Percentiles rank a stretch among this genome's conserved stretches.
Evolutionary conservation across 2,888 invertebrate species (phyloP).

Genomic region (Campoletis raptor): DNA sequence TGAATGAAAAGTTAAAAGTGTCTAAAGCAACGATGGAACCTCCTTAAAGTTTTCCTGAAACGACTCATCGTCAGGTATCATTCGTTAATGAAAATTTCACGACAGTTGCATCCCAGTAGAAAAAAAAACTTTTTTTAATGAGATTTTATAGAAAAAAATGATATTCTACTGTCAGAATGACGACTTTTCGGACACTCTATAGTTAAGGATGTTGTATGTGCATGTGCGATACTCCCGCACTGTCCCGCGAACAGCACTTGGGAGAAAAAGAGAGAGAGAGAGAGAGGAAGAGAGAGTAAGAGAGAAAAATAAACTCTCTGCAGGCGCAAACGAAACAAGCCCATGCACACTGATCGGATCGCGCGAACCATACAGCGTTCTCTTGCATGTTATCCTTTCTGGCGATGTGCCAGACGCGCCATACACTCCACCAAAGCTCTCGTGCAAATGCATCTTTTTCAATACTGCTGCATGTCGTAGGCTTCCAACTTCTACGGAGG

Average conservation of each 20-base stretch:
- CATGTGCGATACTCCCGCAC: conserved; percentile 53
- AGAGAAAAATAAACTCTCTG: conserved; percentile 45
- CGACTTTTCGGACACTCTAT: conserved; percentile 10
- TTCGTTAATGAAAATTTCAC: too few species aligned
- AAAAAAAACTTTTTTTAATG: too few species aligned
- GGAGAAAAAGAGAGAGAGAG: conserved; percentile 33
- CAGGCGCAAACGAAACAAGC: conserved; percentile 73
- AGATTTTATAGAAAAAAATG: background rate
- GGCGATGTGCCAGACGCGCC: conserved; percentile 56
- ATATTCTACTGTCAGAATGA: background rate
- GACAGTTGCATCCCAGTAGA: too few species aligned
- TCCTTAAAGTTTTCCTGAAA: background rate
- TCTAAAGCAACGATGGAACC: background rate
- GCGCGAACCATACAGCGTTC: conserved; percentile 60
- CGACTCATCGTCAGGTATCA: background rate
- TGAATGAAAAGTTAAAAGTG: background rate
- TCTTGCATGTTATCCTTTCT: conserved; percentile 66
- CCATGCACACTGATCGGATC: conserved; percentile 71
- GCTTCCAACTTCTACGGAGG: conserved; percentile 39
- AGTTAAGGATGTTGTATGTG: conserved; percentile 25
- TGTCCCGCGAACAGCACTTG: conserved; percentile 55
- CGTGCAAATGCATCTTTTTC: conserved; percentile 45
- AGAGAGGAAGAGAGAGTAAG: conserved; percentile 25
- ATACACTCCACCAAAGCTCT: conserved; percentile 38
- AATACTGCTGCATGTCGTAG: conserved; percentile 49